phyloP scores from a whole-genome alignment of 2,113 vertebrate genomes.

The Crotalus horridus region DNA sequence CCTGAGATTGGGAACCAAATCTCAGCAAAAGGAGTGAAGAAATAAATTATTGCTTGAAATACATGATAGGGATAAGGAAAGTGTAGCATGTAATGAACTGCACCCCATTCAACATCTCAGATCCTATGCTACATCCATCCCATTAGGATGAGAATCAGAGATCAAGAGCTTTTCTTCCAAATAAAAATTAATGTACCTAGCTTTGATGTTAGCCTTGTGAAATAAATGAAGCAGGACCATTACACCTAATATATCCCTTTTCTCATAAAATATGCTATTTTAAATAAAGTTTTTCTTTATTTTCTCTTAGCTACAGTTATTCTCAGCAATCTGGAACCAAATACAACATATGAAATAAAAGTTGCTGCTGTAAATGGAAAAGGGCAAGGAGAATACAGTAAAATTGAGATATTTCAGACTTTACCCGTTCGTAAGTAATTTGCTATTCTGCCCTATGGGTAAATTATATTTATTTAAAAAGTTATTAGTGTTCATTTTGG shows the following conservation, averaged over 20 bases:
- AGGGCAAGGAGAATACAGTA: constrained; percentile 95
- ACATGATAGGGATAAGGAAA: neutral
- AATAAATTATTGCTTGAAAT: neutral
- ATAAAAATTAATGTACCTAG: neutral
- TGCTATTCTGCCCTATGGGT: neutral
- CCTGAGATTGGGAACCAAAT: neutral
- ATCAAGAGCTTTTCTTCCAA: neutral
- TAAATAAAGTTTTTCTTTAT: neutral
- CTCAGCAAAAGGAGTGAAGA: neutral
- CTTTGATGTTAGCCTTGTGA: neutral
- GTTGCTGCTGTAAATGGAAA: constrained; percentile 97
- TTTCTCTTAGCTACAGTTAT: constrained; percentile 79
- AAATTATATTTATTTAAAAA: neutral
- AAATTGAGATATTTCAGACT: constrained; percentile 91
- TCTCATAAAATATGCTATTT: neutral
- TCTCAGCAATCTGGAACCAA: constrained; percentile 91
- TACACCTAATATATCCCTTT: neutral
- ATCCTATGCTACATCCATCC: neutral
- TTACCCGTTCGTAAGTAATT: constrained; percentile 90
- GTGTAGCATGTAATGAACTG: neutral
- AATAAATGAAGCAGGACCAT: constrained; percentile 7
- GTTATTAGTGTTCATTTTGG: neutral
- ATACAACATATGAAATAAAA: constrained; percentile 93
- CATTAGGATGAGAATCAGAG: neutral
- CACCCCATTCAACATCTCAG: neutral